Evolutionary conservation across 2,888 invertebrate species (phyloP), one percentile per base, ranked within the genome.

Genomic region (Cylloceria caligata): DNA sequence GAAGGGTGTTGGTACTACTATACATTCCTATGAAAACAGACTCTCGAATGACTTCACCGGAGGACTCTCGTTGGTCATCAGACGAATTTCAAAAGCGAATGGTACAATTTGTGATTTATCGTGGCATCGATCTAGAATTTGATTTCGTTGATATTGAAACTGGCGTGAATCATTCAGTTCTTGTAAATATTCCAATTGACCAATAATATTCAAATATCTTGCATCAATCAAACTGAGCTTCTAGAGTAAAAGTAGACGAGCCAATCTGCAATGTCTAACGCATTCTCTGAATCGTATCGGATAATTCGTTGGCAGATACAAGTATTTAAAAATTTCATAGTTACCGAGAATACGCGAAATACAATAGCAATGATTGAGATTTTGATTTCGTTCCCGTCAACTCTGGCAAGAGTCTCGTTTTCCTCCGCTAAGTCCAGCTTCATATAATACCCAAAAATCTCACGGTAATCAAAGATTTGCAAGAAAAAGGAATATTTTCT

Each of bases 371-470:
- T 1, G 30, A 47, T 19, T 21, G 7, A 2, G 3, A 49, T 34
- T 68, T 52, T 52, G 5, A 49, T 49, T 34, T 49, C 1, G 36
- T 19, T 60, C 19, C 13, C 36, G 9, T 9, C 1, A 55, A 73
- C 55, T 9, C 45, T 52, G 76, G 67, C 68, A 68, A 49, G 72
- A 67, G 69, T 67, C 36, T 67, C 47, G 0, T 52, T 2, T 45
- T n/a, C 19, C 19, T 24, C 49, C 7, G 13, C 5, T 5, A 27
- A 55, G 5, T 36, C 57, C 64, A 24, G 34, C 45, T 55, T 19
- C 3, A 2, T 2, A 11, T n/a, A n/a, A 21, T 49, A 47, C 21
- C 24, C 68, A 81, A 79, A 84, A 85, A 83, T 83, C 72, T 81
- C 78, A 79, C 65, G 80, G 74, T 80, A 80, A 81, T 68, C 21